Percentiles rank a stretch among this genome's conserved stretches.
Evolutionary conservation across 2,888 invertebrate genomes (phyloP).

Genomic region (Pammene fasciana): DNA sequence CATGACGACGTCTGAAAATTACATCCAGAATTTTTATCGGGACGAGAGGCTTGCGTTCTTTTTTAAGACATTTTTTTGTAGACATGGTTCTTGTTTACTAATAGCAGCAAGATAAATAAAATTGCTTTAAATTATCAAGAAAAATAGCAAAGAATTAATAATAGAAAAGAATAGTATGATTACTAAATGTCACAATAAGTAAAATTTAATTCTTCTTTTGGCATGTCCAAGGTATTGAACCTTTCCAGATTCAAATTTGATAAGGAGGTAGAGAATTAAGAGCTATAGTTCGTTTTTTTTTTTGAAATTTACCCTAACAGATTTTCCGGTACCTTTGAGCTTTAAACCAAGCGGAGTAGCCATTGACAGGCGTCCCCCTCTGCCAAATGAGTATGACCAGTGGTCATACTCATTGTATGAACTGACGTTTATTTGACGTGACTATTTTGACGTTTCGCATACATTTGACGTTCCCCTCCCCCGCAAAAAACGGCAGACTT

Average conservation of each 20-base stretch:
- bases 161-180: conserved; percentile 25
- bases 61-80: conserved; percentile 54
- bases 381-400: too few species aligned
- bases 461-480: too few species aligned
- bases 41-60: conserved; percentile 71
- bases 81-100: conserved; percentile 53
- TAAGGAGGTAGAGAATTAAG: too few species aligned
- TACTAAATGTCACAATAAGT: conserved; percentile 23
- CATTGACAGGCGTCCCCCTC: too few species aligned
- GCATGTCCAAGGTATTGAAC: background rate
- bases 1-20: conserved; percentile 74
- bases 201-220: conserved; percentile 26
- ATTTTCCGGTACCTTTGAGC: too few species aligned
- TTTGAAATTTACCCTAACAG: too few species aligned
- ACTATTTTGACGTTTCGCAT: too few species aligned
- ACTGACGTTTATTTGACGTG: too few species aligned
- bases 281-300: too few species aligned
- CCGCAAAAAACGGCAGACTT: too few species aligned
- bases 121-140: conserved; percentile 33
- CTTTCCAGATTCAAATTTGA: background rate
- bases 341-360: too few species aligned
- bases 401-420: too few species aligned
- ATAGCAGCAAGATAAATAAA: conserved; percentile 15
- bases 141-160: conserved; percentile 34
- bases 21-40: conserved; percentile 75